Conservation (phyloP, 2,888 invertebrate species). For the Nasonovia ribisnigri region DNA sequence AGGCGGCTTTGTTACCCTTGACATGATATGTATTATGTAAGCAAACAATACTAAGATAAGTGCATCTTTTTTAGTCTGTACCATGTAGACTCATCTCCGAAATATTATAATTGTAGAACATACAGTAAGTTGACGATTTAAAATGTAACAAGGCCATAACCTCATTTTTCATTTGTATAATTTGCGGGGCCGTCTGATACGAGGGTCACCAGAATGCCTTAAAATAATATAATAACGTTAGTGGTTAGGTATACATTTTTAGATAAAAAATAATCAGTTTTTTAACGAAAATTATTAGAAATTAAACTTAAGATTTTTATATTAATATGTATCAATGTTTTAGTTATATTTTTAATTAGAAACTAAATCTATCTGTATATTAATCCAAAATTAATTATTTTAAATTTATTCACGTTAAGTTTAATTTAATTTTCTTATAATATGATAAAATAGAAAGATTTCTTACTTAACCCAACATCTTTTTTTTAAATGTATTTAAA, state of each 20-base stretch:
- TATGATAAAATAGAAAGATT: background rate
- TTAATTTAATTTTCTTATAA: background rate
- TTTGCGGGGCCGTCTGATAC: constrained; percentile 53
- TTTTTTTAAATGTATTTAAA: background rate
- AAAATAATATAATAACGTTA: constrained; percentile 54
- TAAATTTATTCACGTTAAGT: background rate
- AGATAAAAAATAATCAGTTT: background rate
- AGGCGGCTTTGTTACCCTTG: constrained; percentile 50
- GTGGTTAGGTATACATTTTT: background rate
- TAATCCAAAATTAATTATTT: background rate
- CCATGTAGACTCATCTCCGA: constrained; percentile 39
- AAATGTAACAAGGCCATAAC: constrained; percentile 64
- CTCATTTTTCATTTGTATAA: constrained; percentile 63
- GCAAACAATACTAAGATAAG: constrained; percentile 40
- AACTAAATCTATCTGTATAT: background rate
- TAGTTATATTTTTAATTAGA: background rate
- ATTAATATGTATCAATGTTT: background rate
- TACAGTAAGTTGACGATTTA: constrained; percentile 54
- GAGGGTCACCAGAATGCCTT: constrained; percentile 55
- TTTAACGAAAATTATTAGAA: background rate
- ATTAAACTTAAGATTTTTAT: background rate
- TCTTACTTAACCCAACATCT: background rate
- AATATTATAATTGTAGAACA: constrained; percentile 46
- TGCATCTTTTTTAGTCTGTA: constrained; percentile 30
- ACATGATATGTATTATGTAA: constrained; percentile 32